A percentile compares a stretch with the other conserved stretches of the same genome.
phyloP scores from a whole-genome alignment of 1,140 invertebrate genomes.

The Drosophila punjabiensis region DNA sequence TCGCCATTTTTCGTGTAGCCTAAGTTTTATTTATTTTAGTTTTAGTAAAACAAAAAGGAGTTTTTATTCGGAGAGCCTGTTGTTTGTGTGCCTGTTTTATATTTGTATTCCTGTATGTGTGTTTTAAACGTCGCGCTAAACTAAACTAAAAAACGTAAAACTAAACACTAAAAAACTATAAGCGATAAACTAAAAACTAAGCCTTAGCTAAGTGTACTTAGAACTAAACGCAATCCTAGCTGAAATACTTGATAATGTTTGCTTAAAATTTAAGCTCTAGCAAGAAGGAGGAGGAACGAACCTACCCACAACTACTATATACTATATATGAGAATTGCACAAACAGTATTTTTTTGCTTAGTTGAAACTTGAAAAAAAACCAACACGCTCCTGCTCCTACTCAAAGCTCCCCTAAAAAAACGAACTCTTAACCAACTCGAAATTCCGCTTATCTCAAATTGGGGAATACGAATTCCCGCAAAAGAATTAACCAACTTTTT shows the following conservation, averaged over 20 bases:
- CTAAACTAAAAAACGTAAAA: conserved; percentile 33
- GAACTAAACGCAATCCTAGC: conserved; percentile 50
- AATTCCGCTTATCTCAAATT: conserved; percentile 57
- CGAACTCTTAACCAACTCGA: conserved; percentile 39
- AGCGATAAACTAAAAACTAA: conserved; percentile 25
- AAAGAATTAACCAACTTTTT: conserved; percentile 38
- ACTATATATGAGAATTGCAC: conserved; percentile 75
- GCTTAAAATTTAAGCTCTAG: conserved; percentile 74
- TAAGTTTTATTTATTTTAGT: conserved; percentile 82
- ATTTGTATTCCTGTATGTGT: conserved; percentile 63
- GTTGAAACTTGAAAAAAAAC: conserved; percentile 50
- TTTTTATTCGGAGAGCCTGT: conserved; percentile 44
- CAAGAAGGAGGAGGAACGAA: conserved; percentile 18
- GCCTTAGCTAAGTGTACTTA: conserved; percentile 48
- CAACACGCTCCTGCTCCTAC: conserved; percentile 9
- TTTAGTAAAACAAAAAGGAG: conserved; percentile 42
- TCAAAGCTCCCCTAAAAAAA: conserved; percentile 1
- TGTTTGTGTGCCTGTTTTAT: conserved; percentile 67
- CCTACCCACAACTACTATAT: conserved; percentile 43
- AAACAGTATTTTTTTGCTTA: conserved; percentile 84
- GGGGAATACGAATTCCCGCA: conserved; percentile 3
- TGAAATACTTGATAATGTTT: conserved; percentile 67
- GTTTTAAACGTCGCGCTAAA: conserved; percentile 56
- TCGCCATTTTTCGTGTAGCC: conserved; percentile 68
- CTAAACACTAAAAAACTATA: conserved; percentile 9